A percentile compares a stretch with the other conserved stretches of the same genome.
These are phyloP conservation scores for Aegotheles bennettii DNA, from an alignment of 2,113 vertebrate species.

Conservation along the genomic window DNA sequence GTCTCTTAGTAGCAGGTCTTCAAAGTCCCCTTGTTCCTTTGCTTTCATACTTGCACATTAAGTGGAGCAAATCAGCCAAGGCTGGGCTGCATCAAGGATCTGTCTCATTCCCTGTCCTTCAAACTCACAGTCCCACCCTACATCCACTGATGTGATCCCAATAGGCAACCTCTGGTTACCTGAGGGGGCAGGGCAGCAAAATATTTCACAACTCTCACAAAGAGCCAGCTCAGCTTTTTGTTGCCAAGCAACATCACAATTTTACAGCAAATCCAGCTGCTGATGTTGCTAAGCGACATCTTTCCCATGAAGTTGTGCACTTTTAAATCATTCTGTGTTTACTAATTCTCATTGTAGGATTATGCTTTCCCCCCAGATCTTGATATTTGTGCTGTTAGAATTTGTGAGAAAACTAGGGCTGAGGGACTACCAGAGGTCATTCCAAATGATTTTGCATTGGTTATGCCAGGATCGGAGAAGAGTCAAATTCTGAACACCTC, in stretches of 20 bases:
- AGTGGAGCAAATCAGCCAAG: neutral
- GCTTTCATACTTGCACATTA: neutral
- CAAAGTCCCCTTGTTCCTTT: neutral
- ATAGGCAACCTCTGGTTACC: neutral
- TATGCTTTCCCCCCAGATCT: neutral
- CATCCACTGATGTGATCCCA: neutral
- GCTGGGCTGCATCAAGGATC: neutral
- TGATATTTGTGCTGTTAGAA: neutral
- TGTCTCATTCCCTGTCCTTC: neutral
- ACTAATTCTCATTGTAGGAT: neutral
- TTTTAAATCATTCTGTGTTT: neutral
- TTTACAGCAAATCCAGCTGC: constrained; percentile 10
- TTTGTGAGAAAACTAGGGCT: neutral
- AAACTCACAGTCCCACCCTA: neutral
- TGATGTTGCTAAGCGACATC: constrained; percentile 22
- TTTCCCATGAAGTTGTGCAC: neutral
- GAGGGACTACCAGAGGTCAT: rapidly evolving
- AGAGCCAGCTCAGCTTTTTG: neutral
- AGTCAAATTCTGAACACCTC: neutral
- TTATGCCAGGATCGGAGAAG: neutral
- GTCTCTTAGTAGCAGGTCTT: neutral
- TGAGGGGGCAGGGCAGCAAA: neutral
- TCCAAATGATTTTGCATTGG: neutral
- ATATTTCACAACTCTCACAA: neutral
- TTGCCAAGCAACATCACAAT: neutral